Evolutionary conservation across 2,888 invertebrate species (phyloP).

Genomic region (Dinocampus coccinellae): DNA sequence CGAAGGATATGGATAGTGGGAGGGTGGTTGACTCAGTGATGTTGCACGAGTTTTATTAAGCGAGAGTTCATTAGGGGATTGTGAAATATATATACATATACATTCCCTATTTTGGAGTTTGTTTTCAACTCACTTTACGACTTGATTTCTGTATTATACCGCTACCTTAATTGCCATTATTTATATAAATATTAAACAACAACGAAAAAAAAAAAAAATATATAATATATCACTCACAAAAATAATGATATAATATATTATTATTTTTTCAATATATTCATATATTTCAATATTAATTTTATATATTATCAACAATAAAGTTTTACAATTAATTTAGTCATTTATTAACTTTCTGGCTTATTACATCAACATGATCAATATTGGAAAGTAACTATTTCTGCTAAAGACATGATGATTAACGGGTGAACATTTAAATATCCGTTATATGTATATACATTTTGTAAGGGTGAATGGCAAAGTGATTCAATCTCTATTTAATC

Average conservation of each 20-base stretch:
- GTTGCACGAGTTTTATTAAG: constrained; percentile 60
- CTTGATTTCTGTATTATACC: constrained; percentile 34
- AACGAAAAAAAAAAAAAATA: neutral
- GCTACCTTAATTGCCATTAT: constrained; percentile 33
- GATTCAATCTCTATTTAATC: constrained; percentile 64
- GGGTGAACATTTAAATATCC: constrained; percentile 41
- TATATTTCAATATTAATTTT: neutral
- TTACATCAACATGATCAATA: neutral
- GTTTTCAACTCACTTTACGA: constrained; percentile 54
- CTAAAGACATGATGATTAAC: constrained; percentile 61
- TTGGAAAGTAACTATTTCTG: constrained; percentile 14
- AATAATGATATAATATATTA: too few relatives aligned
- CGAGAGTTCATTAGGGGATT: constrained; percentile 62
- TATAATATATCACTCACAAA: too few relatives aligned
- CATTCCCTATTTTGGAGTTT: constrained; percentile 56
- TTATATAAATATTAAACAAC: constrained; percentile 2
- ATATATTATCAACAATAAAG: too few relatives aligned
- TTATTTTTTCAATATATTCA: too few relatives aligned
- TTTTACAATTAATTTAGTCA: constrained; percentile 19
- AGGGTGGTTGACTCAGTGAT: constrained; percentile 39
- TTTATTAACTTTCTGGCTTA: neutral
- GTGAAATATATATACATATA: too few relatives aligned
- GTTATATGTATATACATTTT: constrained; percentile 1
- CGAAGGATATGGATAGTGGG: constrained; percentile 25
- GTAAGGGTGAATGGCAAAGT: constrained; percentile 55